phyloP scores from a whole-genome alignment of 2,797 vertebrate genomes.

The Chelon auratus region DNA sequence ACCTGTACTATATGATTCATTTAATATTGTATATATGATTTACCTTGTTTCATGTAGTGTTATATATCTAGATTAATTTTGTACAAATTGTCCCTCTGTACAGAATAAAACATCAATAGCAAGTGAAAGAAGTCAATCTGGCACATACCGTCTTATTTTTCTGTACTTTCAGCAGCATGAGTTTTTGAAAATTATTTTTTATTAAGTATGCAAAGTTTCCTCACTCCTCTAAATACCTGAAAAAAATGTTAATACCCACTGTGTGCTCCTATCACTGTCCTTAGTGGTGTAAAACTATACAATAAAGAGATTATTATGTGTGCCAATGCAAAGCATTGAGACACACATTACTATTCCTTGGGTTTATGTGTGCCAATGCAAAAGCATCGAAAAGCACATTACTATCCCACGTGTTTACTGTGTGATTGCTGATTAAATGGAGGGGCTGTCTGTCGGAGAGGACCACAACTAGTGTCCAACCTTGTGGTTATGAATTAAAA shows the following conservation, averaged over 20 bases:
- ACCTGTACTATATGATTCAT: conserved; percentile 95
- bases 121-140: conserved; percentile 91
- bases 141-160: conserved; percentile 88
- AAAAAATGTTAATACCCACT: conserved; percentile 87
- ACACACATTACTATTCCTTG: too few species aligned
- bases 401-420: too few species aligned
- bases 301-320: conserved; percentile 88
- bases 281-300: conserved; percentile 90
- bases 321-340: too few species aligned
- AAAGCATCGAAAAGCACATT: too few species aligned
- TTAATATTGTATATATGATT: conserved; percentile 99
- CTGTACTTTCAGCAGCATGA: conserved; percentile 84
- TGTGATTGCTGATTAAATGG: too few species aligned
- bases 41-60: conserved; percentile 98
- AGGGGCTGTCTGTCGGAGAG: too few species aligned
- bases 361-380: too few species aligned
- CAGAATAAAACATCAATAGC: conserved; percentile 95
- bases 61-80: conserved; percentile 99
- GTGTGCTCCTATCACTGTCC: conserved; percentile 92
- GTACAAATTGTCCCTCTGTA: conserved; percentile 99
- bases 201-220: conserved; percentile 85
- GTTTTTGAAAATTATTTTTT: conserved; percentile 87
- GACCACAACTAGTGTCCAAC: too few species aligned
- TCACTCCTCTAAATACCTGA: conserved; percentile 86
- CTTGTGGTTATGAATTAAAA: too few species aligned